Evolutionary conservation across 1,140 invertebrate genomes (phyloP).

Genomic region (Sinonovacula constricta): DNA sequence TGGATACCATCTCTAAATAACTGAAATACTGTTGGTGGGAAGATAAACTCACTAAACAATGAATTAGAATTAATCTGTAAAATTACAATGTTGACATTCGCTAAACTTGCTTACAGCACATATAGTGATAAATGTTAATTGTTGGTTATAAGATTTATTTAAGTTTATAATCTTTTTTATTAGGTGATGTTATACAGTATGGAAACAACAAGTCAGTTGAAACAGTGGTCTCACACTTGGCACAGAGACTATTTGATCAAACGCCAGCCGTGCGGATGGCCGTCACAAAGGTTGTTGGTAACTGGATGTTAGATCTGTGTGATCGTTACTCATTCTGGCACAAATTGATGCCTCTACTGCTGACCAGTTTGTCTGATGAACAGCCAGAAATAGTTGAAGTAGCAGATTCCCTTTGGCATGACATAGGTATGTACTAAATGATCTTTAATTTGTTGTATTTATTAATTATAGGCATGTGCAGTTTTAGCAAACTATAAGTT

Average conservation of each 20-base stretch:
- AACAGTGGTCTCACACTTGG: slow-evolving; percentile 83
- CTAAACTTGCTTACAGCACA: no score
- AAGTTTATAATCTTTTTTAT: slow-evolving; percentile 57
- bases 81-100: no score
- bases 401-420: slow-evolving; percentile 83
- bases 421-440: slow-evolving; percentile 84
- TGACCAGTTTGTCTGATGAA: slow-evolving; percentile 88
- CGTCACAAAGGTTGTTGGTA: slow-evolving; percentile 83
- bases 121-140: no score
- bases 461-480: no score
- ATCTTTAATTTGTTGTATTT: no score
- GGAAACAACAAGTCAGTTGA: slow-evolving; percentile 83
- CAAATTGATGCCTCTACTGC: slow-evolving; percentile 85
- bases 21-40: no score
- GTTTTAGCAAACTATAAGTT: no score
- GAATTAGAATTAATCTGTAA: no score
- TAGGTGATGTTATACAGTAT: slow-evolving; percentile 82
- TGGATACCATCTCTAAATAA: no score
- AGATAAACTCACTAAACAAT: no score
- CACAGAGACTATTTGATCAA: slow-evolving; percentile 88
- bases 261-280: slow-evolving; percentile 84
- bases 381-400: slow-evolving; percentile 82
- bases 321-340: slow-evolving; percentile 90
- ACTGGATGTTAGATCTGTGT: slow-evolving; percentile 84
- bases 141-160: no score